Conservation (phyloP, 2,113 vertebrate genomes). For the Coreoperca whiteheadi region DNA sequence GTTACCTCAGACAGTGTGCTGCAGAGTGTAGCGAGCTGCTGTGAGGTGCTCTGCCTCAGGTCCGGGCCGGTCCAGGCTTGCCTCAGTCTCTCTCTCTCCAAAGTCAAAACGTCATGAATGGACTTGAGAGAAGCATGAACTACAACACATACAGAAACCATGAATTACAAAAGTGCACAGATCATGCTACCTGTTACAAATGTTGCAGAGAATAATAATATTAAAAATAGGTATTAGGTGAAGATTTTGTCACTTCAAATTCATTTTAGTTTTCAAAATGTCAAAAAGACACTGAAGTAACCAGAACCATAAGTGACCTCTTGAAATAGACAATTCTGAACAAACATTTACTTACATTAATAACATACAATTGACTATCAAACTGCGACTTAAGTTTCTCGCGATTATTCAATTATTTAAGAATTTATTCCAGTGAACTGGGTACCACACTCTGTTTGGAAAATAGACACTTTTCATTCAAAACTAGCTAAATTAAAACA, state of each 20-base stretch:
- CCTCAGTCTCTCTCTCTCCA: conserved; percentile 82
- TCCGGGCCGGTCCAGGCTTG: conserved; percentile 83
- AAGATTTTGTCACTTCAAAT: neutral
- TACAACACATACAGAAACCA: conserved; percentile 45
- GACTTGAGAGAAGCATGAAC: conserved; percentile 81
- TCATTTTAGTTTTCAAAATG: neutral
- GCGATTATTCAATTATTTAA: too few species aligned
- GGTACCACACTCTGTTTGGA: neutral
- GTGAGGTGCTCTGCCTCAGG: conserved; percentile 75
- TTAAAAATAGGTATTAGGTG: too few species aligned
- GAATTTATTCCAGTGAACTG: neutral
- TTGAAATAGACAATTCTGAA: neutral
- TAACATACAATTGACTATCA: neutral
- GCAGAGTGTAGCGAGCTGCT: conserved; percentile 82
- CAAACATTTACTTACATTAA: neutral
- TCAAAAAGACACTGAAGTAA: neutral
- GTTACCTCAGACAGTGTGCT: conserved; percentile 83
- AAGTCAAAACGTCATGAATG: conserved; percentile 77
- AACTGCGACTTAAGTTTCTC: neutral
- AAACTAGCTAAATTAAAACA: neutral
- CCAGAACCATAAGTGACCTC: neutral
- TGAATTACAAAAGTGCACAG: neutral
- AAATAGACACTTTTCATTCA: neutral
- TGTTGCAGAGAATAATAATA: neutral
- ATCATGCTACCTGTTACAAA: neutral